Conservation (phyloP, 1,140 invertebrate species). For the Hormaphis cornu region DNA sequence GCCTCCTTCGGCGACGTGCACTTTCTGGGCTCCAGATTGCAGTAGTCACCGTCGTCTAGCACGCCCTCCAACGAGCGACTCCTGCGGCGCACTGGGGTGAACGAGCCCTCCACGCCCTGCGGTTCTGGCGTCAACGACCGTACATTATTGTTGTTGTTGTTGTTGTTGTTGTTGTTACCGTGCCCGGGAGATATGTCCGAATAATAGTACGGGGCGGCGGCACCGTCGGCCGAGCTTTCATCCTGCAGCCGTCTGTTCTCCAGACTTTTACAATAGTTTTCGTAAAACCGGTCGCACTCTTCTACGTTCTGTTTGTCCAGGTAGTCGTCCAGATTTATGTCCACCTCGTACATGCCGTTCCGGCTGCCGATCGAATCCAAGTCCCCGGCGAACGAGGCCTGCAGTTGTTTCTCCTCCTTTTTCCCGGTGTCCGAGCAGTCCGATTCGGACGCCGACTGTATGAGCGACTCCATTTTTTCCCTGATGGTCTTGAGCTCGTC, state of each 20-base stretch:
- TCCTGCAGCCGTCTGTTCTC: conserved; percentile 41
- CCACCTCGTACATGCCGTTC: conserved; percentile 50
- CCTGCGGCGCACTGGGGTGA: conserved; percentile 37
- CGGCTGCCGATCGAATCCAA: conserved; percentile 44
- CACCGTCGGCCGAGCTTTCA: conserved; percentile 37
- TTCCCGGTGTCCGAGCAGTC: conserved; percentile 38
- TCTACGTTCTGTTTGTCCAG: conserved; percentile 39
- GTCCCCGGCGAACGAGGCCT: conserved; percentile 45
- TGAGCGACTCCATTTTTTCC: conserved; percentile 35
- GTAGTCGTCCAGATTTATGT: conserved; percentile 48
- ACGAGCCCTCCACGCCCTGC: conserved; percentile 27
- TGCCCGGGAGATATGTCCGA: conserved; percentile 57
- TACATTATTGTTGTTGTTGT: conserved; percentile 33
- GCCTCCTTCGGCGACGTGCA: conserved; percentile 35
- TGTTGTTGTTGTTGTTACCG: conserved; percentile 39
- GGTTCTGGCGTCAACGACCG: conserved; percentile 39
- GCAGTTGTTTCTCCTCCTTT: conserved; percentile 4
- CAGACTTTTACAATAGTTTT: conserved; percentile 32
- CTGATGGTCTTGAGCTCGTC: conserved; percentile 34
- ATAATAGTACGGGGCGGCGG: conserved; percentile 70
- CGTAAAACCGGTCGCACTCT: conserved; percentile 16
- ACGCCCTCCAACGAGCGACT: conserved; percentile 56
- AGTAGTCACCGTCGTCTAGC: conserved; percentile 45
- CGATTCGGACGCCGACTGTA: conserved; percentile 35
- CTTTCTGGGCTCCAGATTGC: conserved; percentile 26